These are phyloP conservation scores for Heliconius sara DNA, from an alignment of 2,888 invertebrate genomes.

Conservation along the genomic window DNA sequence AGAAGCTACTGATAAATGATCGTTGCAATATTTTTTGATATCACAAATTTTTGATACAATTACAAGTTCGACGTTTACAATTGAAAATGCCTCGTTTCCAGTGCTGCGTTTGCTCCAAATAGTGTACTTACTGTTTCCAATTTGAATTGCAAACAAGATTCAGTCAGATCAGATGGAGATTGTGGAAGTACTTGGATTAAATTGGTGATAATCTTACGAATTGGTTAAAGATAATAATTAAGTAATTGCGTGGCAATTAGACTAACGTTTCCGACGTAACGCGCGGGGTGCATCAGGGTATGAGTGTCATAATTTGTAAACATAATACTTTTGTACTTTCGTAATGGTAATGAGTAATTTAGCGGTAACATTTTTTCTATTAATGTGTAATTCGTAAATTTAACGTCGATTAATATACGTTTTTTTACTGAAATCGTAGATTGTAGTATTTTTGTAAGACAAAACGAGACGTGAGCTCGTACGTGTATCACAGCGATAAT, in stretches of 20 bases:
- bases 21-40: slow-evolving; percentile 27
- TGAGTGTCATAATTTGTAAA: slow-evolving; percentile 82
- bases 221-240: slow-evolving; percentile 79
- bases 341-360: slow-evolving; percentile 77
- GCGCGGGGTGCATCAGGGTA: slow-evolving; percentile 84
- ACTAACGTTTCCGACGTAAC: slow-evolving; percentile 73
- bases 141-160: slow-evolving; percentile 41
- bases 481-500: slow-evolving; percentile 85
- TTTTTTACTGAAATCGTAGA: slow-evolving; percentile 81
- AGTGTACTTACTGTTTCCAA: slow-evolving; percentile 28
- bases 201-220: slow-evolving; percentile 80
- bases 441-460: slow-evolving; percentile 81
- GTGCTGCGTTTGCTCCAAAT: slow-evolving; percentile 33
- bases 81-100: slow-evolving; percentile 3
- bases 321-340: slow-evolving; percentile 81
- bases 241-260: slow-evolving; percentile 81
- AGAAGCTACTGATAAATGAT: slow-evolving; percentile 9
- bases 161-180: slow-evolving; percentile 35
- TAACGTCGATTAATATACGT: slow-evolving; percentile 76
- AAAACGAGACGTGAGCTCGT: slow-evolving; percentile 67
- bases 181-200: slow-evolving; percentile 47
- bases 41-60: slow-evolving; percentile 21
- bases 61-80: neutral
- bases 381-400: slow-evolving; percentile 75
- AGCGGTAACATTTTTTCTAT: slow-evolving; percentile 77